Evolutionary conservation across 2,113 vertebrate genomes (phyloP).

Genomic region (Ramphastos sulfuratus): DNA sequence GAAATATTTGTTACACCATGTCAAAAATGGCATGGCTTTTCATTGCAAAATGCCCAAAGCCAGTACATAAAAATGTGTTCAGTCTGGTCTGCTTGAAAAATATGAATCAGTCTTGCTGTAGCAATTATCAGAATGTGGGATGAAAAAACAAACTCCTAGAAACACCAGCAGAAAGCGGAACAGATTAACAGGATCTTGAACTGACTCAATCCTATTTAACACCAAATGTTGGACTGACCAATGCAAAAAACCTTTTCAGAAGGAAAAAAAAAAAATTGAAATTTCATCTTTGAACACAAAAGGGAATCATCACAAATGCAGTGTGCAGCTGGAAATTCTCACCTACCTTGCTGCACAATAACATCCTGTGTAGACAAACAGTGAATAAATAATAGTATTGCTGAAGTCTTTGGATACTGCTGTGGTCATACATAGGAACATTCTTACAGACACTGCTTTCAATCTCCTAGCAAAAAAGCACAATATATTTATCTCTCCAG

Average conservation of each 20-base stretch:
- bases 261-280: not conserved
- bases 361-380: not conserved
- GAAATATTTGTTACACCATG: not conserved
- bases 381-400: not conserved
- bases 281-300: not conserved
- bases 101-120: not conserved
- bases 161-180: not conserved
- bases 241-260: not conserved
- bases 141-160: not conserved
- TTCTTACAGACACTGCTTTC: not conserved
- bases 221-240: not conserved
- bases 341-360: not conserved
- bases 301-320: not conserved
- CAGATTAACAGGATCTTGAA: not conserved
- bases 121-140: not conserved
- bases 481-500: rapidly evolving
- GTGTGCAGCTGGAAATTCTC: not conserved
- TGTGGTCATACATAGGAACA: not conserved
- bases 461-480: not conserved
- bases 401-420: not conserved
- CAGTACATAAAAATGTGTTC: not conserved
- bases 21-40: not conserved
- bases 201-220: not conserved
- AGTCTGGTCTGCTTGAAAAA: not conserved
- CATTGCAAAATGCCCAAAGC: not conserved